These are phyloP conservation scores for Cinara cedri DNA, from an alignment of 2,888 invertebrate species.

Conservation along the genomic window DNA sequence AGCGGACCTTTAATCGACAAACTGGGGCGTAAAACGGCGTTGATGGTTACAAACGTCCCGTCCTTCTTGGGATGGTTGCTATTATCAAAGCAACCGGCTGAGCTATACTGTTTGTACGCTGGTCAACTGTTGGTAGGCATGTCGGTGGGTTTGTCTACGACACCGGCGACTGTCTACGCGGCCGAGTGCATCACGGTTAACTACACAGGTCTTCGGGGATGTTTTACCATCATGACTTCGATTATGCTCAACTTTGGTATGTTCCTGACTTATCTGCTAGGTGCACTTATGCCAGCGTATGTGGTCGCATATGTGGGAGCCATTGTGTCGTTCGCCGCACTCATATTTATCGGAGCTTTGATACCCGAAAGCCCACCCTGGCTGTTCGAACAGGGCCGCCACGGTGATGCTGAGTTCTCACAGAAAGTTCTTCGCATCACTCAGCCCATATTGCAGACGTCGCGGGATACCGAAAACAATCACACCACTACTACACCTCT, in stretches of 20 bases:
- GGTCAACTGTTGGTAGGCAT: constrained; percentile 63
- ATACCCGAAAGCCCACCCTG: constrained; percentile 68
- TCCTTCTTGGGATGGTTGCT: constrained; percentile 67
- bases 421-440: constrained; percentile 59
- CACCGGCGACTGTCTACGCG: constrained; percentile 67
- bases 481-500: background rate
- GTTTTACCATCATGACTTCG: constrained; percentile 68
- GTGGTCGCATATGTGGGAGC: constrained; percentile 60
- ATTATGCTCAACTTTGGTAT: constrained; percentile 66
- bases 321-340: constrained; percentile 64
- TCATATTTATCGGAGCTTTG: constrained; percentile 63
- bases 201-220: constrained; percentile 63
- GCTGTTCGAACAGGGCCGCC: constrained; percentile 65
- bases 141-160: constrained; percentile 65
- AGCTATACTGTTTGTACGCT: constrained; percentile 59
- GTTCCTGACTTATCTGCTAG: constrained; percentile 66
- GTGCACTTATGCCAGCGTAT: constrained; percentile 64
- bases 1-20: constrained; percentile 66
- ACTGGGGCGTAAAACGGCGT: constrained; percentile 66
- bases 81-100: constrained; percentile 63
- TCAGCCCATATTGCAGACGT: constrained; percentile 56
- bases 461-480: background rate
- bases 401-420: constrained; percentile 64
- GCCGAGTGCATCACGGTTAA: constrained; percentile 64
- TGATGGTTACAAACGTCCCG: constrained; percentile 65